Evolutionary conservation across 2,888 invertebrate genomes (phyloP), one percentile per base, ranked within the genome.

Genomic region (Brachypterus glaber): DNA sequence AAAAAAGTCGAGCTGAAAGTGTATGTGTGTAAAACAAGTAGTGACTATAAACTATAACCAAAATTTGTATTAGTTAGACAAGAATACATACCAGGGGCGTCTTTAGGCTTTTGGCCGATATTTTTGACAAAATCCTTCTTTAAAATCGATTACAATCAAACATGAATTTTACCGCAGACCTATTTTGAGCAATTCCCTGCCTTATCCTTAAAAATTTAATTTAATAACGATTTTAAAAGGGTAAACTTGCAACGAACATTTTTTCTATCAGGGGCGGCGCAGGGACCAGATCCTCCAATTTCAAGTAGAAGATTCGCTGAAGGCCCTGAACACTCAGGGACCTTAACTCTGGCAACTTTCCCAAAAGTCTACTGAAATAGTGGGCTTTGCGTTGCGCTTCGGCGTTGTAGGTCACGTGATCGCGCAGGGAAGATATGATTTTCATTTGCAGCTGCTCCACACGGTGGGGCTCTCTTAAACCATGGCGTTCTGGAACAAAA

Each of bases 361-460:
- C 89, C 46, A 95, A 73, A 43, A 95, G 78, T 41, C 89, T 78
- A 55, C 93, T 92, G 74, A 95, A 90, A 69, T 92, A 93, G 58
- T 93, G 90, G 14, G 89, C 82, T 58, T 91, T 91, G 54, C 85
- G 77, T 60, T 88, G 87, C 17, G 86, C 87, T 56, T 87, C 86
- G 16, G 84, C 80, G 63, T 88, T 86, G 66, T 88, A 88, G 13
- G 92, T 93, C 60, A 93, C 92, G 70, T 97, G 96, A 58, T 97
- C 96, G 30, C 93, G 81, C 41, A 97, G 73, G 42, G 93, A 91
- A 44, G 89, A 87, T 54, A 96, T 91, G 57, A 97, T 88, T 67
- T 92, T 93, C 85, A 90, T 92, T 65, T 97, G 95, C 12, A 96
- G 72, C 55, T 88, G 89, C 63, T 97, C 96, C 50, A 96, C 88